Conservation (phyloP, 2,888 invertebrate species). For the Strigamia crassipes region DNA sequence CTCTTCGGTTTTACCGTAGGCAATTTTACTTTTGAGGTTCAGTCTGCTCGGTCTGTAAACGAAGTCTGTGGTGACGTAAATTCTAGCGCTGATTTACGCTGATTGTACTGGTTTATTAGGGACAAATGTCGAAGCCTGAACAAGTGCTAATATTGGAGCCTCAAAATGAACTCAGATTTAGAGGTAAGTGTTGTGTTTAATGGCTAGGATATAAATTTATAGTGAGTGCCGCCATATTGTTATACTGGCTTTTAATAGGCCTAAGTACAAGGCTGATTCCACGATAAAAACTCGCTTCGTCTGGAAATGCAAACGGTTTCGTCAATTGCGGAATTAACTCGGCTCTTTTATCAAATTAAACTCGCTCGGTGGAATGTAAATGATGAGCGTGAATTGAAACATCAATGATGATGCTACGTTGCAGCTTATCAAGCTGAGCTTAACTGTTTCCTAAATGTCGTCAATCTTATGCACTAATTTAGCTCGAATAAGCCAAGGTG, state of each 20-base stretch:
- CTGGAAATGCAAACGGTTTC: neutral
- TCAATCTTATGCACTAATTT: neutral
- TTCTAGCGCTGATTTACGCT: neutral
- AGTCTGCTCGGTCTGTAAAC: neutral
- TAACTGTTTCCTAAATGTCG: neutral
- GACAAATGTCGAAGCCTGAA: conserved; percentile 14
- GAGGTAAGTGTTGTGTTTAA: neutral
- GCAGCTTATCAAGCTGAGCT: neutral
- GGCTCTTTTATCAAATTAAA: neutral
- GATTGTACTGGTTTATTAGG: neutral
- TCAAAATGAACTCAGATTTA: conserved; percentile 24
- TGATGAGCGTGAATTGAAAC: neutral
- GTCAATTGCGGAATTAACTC: neutral
- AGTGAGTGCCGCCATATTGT: conserved; percentile 30
- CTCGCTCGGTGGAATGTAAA: neutral
- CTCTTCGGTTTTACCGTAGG: neutral
- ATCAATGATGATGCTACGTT: neutral
- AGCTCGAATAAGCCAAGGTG: neutral
- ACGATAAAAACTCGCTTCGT: neutral
- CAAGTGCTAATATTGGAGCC: conserved; percentile 40
- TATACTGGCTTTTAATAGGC: conserved; percentile 17
- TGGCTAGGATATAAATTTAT: neutral
- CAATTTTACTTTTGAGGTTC: neutral
- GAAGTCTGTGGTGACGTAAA: neutral
- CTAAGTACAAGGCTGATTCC: neutral